A percentile compares a stretch with the other conserved stretches of the same genome.
These are phyloP conservation scores for Holothuria leucospilota DNA, from an alignment of 53 echinoderm and acorn worm species.

Conservation along the genomic window DNA sequence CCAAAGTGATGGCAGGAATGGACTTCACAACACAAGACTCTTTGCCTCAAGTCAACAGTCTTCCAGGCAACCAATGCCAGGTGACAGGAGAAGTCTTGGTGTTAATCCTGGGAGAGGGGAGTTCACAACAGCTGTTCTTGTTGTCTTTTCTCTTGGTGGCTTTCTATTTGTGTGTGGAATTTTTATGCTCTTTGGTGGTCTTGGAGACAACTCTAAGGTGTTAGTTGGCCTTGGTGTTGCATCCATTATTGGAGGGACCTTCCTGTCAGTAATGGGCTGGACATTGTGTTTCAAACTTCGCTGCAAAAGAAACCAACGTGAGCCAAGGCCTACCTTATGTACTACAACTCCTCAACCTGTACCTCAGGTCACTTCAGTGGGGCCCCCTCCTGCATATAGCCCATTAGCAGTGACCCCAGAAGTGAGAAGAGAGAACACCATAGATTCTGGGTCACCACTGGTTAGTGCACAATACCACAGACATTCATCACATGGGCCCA, in stretches of 20 bases:
- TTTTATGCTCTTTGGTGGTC: conserved; percentile 23
- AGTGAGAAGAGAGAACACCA: too few relatives aligned
- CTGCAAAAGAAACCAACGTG: conserved; percentile 1
- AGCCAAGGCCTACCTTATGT: not conserved
- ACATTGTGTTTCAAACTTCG: conserved; percentile 22
- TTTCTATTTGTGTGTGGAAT: conserved; percentile 22
- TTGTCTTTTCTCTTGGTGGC: conserved; percentile 22
- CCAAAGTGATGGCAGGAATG: not conserved
- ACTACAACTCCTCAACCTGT: not conserved
- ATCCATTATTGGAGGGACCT: not conserved
- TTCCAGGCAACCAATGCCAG: not conserved
- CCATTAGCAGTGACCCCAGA: not conserved
- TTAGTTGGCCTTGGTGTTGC: conserved; percentile 11
- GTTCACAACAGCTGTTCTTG: conserved; percentile 16
- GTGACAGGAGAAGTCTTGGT: conserved; percentile 17
- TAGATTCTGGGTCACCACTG: too few relatives aligned
- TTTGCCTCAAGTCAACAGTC: not conserved
- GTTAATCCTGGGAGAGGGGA: not conserved
- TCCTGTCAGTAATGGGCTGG: conserved; percentile 18
- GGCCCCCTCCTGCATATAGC: conserved; percentile 20
- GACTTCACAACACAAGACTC: not conserved
- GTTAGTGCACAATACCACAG: too few relatives aligned
- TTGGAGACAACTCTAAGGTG: not conserved
- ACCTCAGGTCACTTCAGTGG: not conserved
- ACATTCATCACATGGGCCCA: too few relatives aligned